phyloP scores from a whole-genome alignment of 2,113 vertebrate genomes.

The Meleagris gallopavo region DNA sequence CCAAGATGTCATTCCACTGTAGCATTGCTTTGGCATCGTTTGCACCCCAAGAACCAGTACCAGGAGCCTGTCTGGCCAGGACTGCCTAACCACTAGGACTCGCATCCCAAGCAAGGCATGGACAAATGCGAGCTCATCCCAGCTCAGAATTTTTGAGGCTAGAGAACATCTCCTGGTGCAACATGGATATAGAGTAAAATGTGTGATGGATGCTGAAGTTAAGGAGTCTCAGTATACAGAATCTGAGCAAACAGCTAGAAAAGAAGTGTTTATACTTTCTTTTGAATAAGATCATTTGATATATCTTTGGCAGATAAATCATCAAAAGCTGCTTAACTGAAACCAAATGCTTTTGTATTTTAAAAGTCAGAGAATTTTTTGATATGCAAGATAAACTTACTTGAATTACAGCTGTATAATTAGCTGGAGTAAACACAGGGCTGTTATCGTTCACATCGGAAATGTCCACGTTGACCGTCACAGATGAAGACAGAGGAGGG shows the following conservation, averaged over 20 bases:
- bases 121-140: not conserved
- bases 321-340: slow-evolving; percentile 26
- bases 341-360: slow-evolving; percentile 27
- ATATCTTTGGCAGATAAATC: not conserved
- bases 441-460: slow-evolving; percentile 96
- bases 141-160: not conserved
- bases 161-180: not conserved
- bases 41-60: fast-evolving
- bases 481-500: slow-evolving; percentile 90
- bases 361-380: slow-evolving; percentile 43
- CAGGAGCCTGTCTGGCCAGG: not conserved
- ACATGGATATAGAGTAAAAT: not conserved
- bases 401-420: slow-evolving; percentile 94
- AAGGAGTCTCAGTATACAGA: slow-evolving; percentile 3
- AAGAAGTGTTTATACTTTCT: not conserved
- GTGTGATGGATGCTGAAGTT: not conserved
- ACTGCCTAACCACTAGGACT: not conserved
- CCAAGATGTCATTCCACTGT: not conserved
- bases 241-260: not conserved
- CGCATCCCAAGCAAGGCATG: not conserved
- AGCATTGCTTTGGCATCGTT: fast-evolving
- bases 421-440: slow-evolving; percentile 90
- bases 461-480: slow-evolving; percentile 91
- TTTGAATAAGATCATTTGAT: slow-evolving; percentile 6
- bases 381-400: slow-evolving; percentile 73